Conservation (phyloP, 2,797 vertebrate genomes). For the Semotilus atromaculatus region DNA sequence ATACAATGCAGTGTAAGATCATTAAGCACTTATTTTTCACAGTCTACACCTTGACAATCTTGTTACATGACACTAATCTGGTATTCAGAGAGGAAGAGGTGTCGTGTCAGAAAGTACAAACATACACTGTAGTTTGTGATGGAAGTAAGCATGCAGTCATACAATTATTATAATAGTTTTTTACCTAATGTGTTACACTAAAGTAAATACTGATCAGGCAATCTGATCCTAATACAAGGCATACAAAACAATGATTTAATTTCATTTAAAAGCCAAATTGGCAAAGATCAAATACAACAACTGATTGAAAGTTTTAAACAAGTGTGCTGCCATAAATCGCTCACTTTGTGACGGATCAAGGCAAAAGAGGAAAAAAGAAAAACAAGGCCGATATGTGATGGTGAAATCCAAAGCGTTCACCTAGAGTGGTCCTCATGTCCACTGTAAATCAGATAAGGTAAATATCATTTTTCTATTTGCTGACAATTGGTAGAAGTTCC, state of each 20-base stretch:
- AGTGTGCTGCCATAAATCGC: not conserved
- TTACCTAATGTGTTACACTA: not conserved
- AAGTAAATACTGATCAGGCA: constrained; percentile 43
- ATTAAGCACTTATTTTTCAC: constrained; percentile 7
- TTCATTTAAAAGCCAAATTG: constrained; percentile 18
- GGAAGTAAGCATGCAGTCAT: constrained; percentile 23
- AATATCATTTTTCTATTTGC: constrained; percentile 58
- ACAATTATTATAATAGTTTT: not conserved
- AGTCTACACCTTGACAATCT: constrained; percentile 37
- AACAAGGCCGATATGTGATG: constrained; percentile 11
- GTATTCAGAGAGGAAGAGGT: not conserved
- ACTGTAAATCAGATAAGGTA: not conserved
- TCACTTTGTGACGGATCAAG: constrained; percentile 8
- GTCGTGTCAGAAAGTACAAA: constrained; percentile 14
- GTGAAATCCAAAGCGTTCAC: constrained; percentile 2
- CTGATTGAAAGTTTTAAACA: not conserved
- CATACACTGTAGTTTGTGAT: constrained; percentile 14
- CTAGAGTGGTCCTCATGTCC: constrained; percentile 7
- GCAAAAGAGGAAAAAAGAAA: not conserved
- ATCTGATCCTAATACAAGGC: constrained; percentile 15
- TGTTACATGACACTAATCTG: constrained; percentile 26
- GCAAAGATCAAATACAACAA: not conserved
- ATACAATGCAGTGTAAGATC: constrained; percentile 25
- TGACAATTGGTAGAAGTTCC: constrained; percentile 76
- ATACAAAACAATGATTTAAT: constrained; percentile 23